Evolutionary conservation across 2,888 invertebrate genomes (phyloP).

Genomic region (Mimachlamys varia): DNA sequence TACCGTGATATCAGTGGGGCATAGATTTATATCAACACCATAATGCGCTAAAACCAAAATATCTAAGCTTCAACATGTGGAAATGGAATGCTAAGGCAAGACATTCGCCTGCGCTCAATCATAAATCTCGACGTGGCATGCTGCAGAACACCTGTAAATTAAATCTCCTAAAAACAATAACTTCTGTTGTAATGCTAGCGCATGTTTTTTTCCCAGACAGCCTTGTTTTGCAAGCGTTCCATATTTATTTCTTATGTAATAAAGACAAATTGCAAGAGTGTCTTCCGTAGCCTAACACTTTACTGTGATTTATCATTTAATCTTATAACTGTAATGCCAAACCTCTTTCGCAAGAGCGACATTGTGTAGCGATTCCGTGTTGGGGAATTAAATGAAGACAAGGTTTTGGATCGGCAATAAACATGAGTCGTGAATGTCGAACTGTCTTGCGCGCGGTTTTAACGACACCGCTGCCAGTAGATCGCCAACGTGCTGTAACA

Average conservation of each 20-base stretch:
- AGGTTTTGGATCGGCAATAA: neutral
- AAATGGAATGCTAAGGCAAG: neutral
- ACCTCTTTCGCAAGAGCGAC: neutral
- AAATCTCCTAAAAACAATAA: neutral
- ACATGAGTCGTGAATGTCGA: neutral
- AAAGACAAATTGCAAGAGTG: neutral
- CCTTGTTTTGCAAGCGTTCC: neutral
- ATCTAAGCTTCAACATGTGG: neutral
- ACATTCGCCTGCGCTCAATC: neutral
- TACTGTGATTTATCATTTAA: neutral
- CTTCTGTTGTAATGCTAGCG: neutral
- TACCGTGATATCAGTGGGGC: neutral
- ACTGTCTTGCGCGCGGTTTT: neutral
- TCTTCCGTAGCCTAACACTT: neutral
- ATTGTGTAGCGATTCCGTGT: neutral
- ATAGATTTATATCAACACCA: neutral
- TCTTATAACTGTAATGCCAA: neutral
- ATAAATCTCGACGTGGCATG: neutral
- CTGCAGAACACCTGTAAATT: neutral
- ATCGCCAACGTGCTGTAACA: neutral
- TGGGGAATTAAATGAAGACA: constrained; percentile 1
- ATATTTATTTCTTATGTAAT: constrained; percentile 5
- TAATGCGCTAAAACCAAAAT: constrained; percentile 8
- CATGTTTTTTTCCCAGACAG: neutral
- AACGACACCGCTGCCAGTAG: neutral